Evolutionary conservation across 2,113 vertebrate genomes (phyloP).

Genomic region (Esox niger): DNA sequence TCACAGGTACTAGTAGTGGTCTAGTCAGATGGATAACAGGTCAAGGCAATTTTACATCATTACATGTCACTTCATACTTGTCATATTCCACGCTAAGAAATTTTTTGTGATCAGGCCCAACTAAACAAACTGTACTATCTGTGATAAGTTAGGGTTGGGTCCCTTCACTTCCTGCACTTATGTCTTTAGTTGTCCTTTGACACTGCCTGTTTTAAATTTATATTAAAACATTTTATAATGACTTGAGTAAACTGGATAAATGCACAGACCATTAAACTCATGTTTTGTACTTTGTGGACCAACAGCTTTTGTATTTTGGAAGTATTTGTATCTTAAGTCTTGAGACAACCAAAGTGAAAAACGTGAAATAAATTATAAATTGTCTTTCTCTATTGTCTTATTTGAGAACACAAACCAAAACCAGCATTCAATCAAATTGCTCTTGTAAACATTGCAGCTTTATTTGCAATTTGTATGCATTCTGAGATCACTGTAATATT

Average conservation of each 20-base stretch:
- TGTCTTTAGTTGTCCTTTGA: background rate
- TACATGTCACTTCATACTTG: background rate
- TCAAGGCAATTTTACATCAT: background rate
- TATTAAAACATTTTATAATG: constrained; percentile 27
- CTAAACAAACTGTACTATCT: background rate
- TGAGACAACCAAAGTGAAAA: constrained; percentile 9
- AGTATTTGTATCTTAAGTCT: constrained; percentile 16
- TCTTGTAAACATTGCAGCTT: no score
- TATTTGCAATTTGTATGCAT: no score
- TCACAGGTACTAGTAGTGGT: background rate
- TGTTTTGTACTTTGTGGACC: constrained; percentile 9
- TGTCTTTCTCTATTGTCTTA: constrained; percentile 1
- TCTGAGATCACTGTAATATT: no score
- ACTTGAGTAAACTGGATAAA: constrained; percentile 1
- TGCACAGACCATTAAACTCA: background rate
- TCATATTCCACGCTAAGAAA: background rate
- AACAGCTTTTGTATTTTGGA: background rate
- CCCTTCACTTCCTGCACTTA: background rate
- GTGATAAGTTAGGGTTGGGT: background rate
- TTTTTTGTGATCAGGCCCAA: background rate
- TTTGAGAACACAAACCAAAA: constrained; percentile 4
- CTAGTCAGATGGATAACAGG: background rate
- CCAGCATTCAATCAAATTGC: no score
- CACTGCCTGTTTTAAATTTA: constrained; percentile 20
- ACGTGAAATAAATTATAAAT: constrained; percentile 27